These are phyloP conservation scores for Lobophora halterata DNA, from an alignment of 2,888 invertebrate genomes.

Conservation along the genomic window DNA sequence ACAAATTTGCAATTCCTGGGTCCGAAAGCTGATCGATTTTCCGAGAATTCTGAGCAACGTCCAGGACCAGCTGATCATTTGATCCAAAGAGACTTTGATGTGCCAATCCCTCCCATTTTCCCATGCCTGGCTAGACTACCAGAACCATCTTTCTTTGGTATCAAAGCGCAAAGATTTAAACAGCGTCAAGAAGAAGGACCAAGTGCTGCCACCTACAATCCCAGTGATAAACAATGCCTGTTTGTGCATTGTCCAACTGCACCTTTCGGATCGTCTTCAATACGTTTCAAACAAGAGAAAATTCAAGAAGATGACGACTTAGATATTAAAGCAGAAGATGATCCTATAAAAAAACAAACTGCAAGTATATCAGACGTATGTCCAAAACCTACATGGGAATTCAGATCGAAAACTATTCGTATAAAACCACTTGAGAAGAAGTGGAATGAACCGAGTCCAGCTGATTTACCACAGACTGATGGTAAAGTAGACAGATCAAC, in stretches of 20 bases:
- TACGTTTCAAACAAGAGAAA: slow-evolving; percentile 48
- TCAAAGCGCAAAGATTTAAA: slow-evolving; percentile 54
- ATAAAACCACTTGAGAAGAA: slow-evolving; percentile 49
- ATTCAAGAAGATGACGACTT: slow-evolving; percentile 37
- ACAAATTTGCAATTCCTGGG: slow-evolving; percentile 44
- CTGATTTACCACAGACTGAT: slow-evolving; percentile 40
- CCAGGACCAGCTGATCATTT: slow-evolving; percentile 60
- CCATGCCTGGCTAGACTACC: slow-evolving; percentile 49
- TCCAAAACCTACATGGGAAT: slow-evolving; percentile 51
- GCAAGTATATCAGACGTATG: slow-evolving; percentile 25
- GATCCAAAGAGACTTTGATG: slow-evolving; percentile 57
- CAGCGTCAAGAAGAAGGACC: slow-evolving; percentile 45
- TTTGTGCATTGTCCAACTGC: slow-evolving; percentile 43
- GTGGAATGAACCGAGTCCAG: slow-evolving; percentile 47
- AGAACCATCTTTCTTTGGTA: slow-evolving; percentile 52
- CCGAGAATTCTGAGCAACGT: slow-evolving; percentile 29
- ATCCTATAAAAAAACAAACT: slow-evolving; percentile 15
- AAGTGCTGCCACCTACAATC: slow-evolving; percentile 55
- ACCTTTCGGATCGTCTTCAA: slow-evolving; percentile 52
- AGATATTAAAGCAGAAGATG: slow-evolving; percentile 12
- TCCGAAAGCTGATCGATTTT: slow-evolving; percentile 52
- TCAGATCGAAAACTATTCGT: slow-evolving; percentile 58
- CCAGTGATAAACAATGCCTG: slow-evolving; percentile 35
- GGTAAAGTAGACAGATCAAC: slow-evolving; percentile 28
- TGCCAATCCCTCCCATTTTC: slow-evolving; percentile 31